These are phyloP conservation scores for Platysteira castanea DNA, from an alignment of 2,113 vertebrate species.

Conservation along the genomic window DNA sequence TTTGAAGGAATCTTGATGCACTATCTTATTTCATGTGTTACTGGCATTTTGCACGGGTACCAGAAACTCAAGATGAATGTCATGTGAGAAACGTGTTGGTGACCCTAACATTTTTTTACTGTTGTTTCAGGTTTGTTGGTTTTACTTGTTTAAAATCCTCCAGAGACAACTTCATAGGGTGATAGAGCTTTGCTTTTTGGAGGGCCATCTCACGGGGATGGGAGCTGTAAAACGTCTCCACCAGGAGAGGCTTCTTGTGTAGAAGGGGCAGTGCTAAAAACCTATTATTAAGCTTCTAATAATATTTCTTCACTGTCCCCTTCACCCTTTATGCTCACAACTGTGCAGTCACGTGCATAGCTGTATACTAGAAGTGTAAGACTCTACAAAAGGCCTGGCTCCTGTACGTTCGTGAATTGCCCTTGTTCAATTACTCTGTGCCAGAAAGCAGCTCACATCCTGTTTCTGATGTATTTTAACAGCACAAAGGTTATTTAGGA, in stretches of 20 bases:
- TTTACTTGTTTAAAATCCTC: neutral
- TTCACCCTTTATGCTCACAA: constrained; percentile 28
- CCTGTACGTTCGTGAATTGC: neutral
- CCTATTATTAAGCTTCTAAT: neutral
- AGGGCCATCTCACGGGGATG: accelerated
- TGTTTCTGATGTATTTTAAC: constrained; percentile 42
- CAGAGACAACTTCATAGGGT: neutral
- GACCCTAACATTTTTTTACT: neutral
- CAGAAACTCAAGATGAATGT: neutral
- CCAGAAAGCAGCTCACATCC: constrained; percentile 45
- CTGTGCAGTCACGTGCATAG: neutral
- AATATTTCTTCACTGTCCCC: constrained; percentile 11
- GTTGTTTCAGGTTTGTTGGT: neutral
- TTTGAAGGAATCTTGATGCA: neutral
- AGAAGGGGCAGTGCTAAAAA: neutral
- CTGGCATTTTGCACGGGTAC: neutral
- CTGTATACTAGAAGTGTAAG: neutral
- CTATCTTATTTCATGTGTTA: neutral
- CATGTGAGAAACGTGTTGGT: neutral
- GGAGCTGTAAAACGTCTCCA: neutral
- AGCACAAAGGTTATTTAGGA: constrained; percentile 47
- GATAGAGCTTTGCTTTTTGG: neutral
- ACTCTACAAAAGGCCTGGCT: constrained; percentile 35
- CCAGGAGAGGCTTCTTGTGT: neutral
- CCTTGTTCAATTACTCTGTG: constrained; percentile 42